Evolutionary conservation across 2,113 vertebrate genomes (phyloP), one percentile per base, ranked within the genome.

Genomic region (Salvelinus fontinalis): DNA sequence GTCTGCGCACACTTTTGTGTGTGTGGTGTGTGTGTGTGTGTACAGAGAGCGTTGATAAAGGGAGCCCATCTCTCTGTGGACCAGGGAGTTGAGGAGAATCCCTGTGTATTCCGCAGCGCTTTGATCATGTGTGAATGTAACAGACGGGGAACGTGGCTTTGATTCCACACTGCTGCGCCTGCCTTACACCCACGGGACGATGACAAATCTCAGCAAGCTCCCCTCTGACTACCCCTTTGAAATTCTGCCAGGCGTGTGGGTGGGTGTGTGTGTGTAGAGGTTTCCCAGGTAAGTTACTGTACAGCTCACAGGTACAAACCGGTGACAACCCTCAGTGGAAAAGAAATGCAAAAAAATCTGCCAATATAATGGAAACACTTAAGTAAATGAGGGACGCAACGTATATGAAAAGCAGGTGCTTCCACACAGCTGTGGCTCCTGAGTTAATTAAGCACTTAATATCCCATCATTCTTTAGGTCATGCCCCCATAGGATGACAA

Each of bases 111-210:
- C 88, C 78, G 71, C 44, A 49, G 51, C 34, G 78, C 90, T 92
- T 91, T 88, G 90, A 90, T 91, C 87, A 83, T 66, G 44, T 3
- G 74, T 80, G 83, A 89, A 84, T 54, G 70, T 77, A 84, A 83
- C 87, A 71, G 67, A 62, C 11, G 24, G 31, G 16, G 3, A 13
- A 62, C 51, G 26, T 74, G 49, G 87, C 86, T 85, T 89, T 65
- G 31, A 74, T 74, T 64, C 31, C 0, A 14, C 31, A 54, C 49
- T 13, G 57, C 71, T 12, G 71, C 14, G 26, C 11, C 59, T 62
- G 54, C 7, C 81, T 44, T 44, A 73, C 80, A 73, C 75, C 77
- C 80, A 77, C 24, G 68, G 73, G 74, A 84, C 16, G 26, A 78
- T 79, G 85, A 90, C 85, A 89, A 89, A 89, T 83, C 72, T 84